Percentiles rank a stretch among this genome's conserved stretches.
Conservation (phyloP, 2,888 invertebrate species). For the Eumerus sabulonum region DNA sequence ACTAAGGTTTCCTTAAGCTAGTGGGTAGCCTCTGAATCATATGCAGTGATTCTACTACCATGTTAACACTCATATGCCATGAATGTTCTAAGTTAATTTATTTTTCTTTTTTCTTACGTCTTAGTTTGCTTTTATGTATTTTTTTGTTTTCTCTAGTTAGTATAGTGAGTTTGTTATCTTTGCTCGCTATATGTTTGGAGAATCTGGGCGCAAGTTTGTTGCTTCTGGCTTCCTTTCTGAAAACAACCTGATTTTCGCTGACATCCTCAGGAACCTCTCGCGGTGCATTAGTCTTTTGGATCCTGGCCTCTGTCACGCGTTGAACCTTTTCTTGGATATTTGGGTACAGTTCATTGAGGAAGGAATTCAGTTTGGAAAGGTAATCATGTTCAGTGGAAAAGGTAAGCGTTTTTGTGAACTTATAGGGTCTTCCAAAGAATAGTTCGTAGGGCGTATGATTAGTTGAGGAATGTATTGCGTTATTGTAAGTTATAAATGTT, state of each 20-base stretch:
- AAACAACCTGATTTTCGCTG: constrained; percentile 21
- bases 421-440: constrained; percentile 31
- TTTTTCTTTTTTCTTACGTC: constrained; percentile 11
- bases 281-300: constrained; percentile 15
- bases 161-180: constrained; percentile 35
- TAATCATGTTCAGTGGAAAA: constrained; percentile 27
- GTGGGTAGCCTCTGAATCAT: constrained; percentile 27
- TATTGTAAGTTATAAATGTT: constrained; percentile 43
- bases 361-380: constrained; percentile 29
- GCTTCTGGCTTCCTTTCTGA: constrained; percentile 46
- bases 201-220: constrained; percentile 25
- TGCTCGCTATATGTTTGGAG: constrained; percentile 38
- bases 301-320: constrained; percentile 22
- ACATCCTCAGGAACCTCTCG: constrained; percentile 27
- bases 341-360: constrained; percentile 33
- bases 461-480: constrained; percentile 45
- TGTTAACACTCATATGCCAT: constrained; percentile 38
- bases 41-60: constrained; percentile 20
- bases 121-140: constrained; percentile 56
- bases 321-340: constrained; percentile 29
- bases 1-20: too few relatives aligned
- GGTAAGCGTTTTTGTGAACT: constrained; percentile 32
- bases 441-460: constrained; percentile 42
- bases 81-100: constrained; percentile 11
- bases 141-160: constrained; percentile 51